A percentile compares a stretch with the other conserved stretches of the same genome.
These are phyloP conservation scores for Esperia sulphurella DNA, from an alignment of 2,888 invertebrate species.

Conservation along the genomic window DNA sequence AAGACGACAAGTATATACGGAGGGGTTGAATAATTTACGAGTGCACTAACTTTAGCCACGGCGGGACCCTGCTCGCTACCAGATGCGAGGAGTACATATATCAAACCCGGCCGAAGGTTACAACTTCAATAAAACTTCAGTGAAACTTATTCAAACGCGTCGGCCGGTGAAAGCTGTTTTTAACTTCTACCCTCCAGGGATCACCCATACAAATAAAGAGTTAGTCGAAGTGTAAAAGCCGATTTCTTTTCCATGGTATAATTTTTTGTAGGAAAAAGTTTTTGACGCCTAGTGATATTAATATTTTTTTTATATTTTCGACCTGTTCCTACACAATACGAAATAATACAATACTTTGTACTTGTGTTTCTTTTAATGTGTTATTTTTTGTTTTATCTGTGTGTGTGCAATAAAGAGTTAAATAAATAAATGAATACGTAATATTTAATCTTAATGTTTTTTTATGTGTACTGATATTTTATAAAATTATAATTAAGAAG, in stretches of 20 bases:
- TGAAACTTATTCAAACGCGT: slow-evolving; percentile 52
- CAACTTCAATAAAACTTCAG: slow-evolving; percentile 53
- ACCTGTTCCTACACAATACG: too few species aligned
- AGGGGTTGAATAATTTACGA: slow-evolving; percentile 75
- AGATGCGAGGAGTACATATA: slow-evolving; percentile 55
- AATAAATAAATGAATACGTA: too few species aligned
- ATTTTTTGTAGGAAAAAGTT: slow-evolving; percentile 36
- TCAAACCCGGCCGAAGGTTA: slow-evolving; percentile 60
- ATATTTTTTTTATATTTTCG: slow-evolving; percentile 1
- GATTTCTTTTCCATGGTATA: slow-evolving; percentile 50
- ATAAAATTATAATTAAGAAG: too few species aligned
- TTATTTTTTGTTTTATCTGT: too few species aligned
- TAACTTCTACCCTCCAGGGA: slow-evolving; percentile 69
- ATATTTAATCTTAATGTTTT: too few species aligned
- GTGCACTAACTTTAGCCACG: slow-evolving; percentile 64
- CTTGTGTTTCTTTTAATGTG: too few species aligned
- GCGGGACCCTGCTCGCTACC: slow-evolving; percentile 42
- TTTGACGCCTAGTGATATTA: slow-evolving; percentile 24
- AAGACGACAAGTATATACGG: slow-evolving; percentile 49
- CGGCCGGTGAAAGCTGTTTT: slow-evolving; percentile 67
- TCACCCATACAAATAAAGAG: slow-evolving; percentile 70
- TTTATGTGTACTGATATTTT: too few species aligned
- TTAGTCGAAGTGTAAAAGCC: slow-evolving; percentile 55
- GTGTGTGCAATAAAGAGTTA: too few species aligned
- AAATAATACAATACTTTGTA: too few species aligned